Evolutionary conservation across 2,797 vertebrate genomes (phyloP), one percentile per base, ranked within the genome.

Genomic region (Leptodactylus fallax): DNA sequence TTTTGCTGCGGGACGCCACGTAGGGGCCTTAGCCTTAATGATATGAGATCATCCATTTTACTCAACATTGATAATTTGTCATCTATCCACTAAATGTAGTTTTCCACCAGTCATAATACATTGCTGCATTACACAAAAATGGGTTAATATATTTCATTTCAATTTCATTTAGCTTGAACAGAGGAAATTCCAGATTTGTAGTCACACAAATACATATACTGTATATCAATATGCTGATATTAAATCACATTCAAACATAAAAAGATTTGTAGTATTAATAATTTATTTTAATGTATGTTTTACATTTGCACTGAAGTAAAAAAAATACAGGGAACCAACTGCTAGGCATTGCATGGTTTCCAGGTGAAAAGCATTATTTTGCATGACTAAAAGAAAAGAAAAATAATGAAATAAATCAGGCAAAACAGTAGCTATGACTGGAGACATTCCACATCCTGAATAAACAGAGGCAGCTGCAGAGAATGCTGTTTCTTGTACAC

Each of bases 381-480:
- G 63, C 45, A 84, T 63, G 51, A 47, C 27, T 79, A 36, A 47
- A 81, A 81, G 51, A 79, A 79, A 76, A 71, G 53, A 71, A 58
- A 78, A 67, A 79, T 65, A 86, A 86, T 67, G 16, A 58, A 81
- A 77, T 78, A 83, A 82, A 76, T 88, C 76, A 80, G 69, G 71
- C 71, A 81, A 85, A 87, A 85, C 78, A 67, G 67, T 88, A 88
- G 67, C 87, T 77, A 49, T 17, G 85, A 77, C 87, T 86, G 84
- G 84, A 86, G 79, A 72, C 80, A 56, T 83, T 86, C 79, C 88
- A 89, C 84, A 89, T 86, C 58, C 83, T 86, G 83, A 86, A 88
- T 85, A 85, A 89, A 78, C 80, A 81, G 60, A 81, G 53, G 78
- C 88, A 86, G 84, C 88, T 89, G 88, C 84, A 83, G 79, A 89